These are phyloP conservation scores for Drosophila flavopinicola DNA, from an alignment of 2,888 invertebrate genomes.

Conservation along the genomic window DNA sequence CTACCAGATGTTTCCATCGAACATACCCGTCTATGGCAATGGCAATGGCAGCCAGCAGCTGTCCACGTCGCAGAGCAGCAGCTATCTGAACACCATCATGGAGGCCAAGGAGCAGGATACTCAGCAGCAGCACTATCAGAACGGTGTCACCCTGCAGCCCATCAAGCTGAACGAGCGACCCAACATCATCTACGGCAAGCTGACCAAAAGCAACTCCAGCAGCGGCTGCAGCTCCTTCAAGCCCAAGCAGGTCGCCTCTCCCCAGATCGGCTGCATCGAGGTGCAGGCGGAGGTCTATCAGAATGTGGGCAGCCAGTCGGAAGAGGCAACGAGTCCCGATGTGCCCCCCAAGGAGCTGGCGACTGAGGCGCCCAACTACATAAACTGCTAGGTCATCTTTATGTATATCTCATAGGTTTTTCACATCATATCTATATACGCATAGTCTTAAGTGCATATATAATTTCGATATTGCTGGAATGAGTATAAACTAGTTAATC, in stretches of 20 bases:
- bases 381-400: slow-evolving; percentile 70
- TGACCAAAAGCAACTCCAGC: slow-evolving; percentile 77
- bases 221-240: slow-evolving; percentile 82
- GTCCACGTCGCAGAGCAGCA: slow-evolving; percentile 78
- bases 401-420: slow-evolving; percentile 34
- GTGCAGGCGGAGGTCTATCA: slow-evolving; percentile 82
- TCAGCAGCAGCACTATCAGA: slow-evolving; percentile 67
- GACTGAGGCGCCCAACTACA: slow-evolving; percentile 71
- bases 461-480: slow-evolving; percentile 59
- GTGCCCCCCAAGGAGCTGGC: slow-evolving; percentile 26
- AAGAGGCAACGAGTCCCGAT: slow-evolving; percentile 29
- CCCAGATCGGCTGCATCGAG: slow-evolving; percentile 78
- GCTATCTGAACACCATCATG: slow-evolving; percentile 83
- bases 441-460: slow-evolving; percentile 39
- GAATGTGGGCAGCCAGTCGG: slow-evolving; percentile 65
- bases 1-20: slow-evolving; percentile 84
- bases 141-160: slow-evolving; percentile 81
- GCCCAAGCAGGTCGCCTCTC: slow-evolving; percentile 78
- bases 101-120: slow-evolving; percentile 83
- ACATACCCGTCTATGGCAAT: slow-evolving; percentile 83
- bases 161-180: slow-evolving; percentile 83
- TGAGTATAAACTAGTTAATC: slow-evolving; percentile 82
- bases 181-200: slow-evolving; percentile 83
- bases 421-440: slow-evolving; percentile 18
- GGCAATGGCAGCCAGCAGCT: slow-evolving; percentile 72